phyloP scores from a whole-genome alignment of 1,140 invertebrate species.

The Lucilia cuprina region DNA sequence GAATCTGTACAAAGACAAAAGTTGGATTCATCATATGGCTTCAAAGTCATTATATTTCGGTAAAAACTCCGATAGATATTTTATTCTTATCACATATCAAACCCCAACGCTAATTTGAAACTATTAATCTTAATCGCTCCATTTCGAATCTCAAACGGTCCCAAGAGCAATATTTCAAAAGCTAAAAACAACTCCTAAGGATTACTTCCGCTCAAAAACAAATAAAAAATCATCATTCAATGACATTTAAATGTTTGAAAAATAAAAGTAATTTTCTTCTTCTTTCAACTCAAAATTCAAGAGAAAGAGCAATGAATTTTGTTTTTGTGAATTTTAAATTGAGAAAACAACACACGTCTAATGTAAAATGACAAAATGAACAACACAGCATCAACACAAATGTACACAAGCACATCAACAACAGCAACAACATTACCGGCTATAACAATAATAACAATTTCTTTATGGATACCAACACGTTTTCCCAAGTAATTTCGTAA shows the following conservation, averaged over 20 bases:
- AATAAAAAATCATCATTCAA: neutral
- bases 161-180: no score
- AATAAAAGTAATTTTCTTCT: neutral
- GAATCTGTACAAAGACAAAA: no score
- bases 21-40: no score
- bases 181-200: neutral
- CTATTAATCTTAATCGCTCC: no score
- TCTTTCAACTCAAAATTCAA: neutral
- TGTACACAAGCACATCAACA: no score
- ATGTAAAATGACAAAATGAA: neutral
- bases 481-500: constrained; percentile 8
- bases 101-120: no score
- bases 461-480: neutral
- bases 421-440: neutral
- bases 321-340: no score
- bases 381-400: neutral
- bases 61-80: no score
- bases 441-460: neutral
- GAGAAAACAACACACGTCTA: neutral
- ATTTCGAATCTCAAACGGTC: no score
- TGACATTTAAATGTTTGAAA: neutral
- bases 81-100: no score
- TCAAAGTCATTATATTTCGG: no score
- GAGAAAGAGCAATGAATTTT: no score
- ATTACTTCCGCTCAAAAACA: neutral